Conservation (phyloP, 2,797 vertebrate genomes). For the Apogon talboti region DNA sequence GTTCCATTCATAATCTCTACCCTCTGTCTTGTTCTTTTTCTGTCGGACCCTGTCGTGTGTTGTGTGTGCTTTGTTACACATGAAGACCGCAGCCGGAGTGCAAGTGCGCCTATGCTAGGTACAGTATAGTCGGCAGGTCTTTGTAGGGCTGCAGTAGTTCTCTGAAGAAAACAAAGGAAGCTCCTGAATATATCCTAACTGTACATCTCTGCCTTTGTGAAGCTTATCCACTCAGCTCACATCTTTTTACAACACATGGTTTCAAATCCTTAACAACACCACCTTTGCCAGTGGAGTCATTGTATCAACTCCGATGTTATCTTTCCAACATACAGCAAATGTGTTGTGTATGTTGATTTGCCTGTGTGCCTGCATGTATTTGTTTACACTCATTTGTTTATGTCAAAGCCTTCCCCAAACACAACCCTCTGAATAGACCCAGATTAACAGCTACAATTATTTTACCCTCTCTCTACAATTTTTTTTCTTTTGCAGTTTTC, state of each 20-base stretch:
- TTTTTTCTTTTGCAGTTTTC: constrained; percentile 5
- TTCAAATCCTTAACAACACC: constrained; percentile 48
- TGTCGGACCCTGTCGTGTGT: constrained; percentile 86
- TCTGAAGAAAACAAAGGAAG: constrained; percentile 50
- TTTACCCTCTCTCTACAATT: constrained; percentile 21
- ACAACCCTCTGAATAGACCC: constrained; percentile 36
- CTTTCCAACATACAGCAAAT: constrained; percentile 44
- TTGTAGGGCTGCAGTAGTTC: constrained; percentile 64
- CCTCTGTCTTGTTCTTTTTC: constrained; percentile 85
- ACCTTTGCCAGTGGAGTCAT: constrained; percentile 19
- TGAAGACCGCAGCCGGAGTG: constrained; percentile 97
- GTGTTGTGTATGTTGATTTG: constrained; percentile 50
- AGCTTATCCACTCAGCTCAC: constrained; percentile 37
- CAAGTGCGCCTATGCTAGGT: constrained; percentile 95
- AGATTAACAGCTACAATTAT: constrained; percentile 29
- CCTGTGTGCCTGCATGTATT: constrained; percentile 64
- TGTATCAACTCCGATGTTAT: constrained; percentile 30
- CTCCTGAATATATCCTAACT: constrained; percentile 40
- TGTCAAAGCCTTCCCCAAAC: constrained; percentile 7
- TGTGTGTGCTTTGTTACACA: constrained; percentile 86
- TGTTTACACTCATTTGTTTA: constrained; percentile 36
- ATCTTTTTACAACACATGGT: constrained; percentile 14
- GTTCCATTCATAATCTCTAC: constrained; percentile 76
- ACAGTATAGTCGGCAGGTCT: constrained; percentile 86
- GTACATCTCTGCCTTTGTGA: constrained; percentile 27